These are phyloP conservation scores for Dasyornis broadbenti DNA, from an alignment of 2,113 vertebrate species.

Conservation along the genomic window DNA sequence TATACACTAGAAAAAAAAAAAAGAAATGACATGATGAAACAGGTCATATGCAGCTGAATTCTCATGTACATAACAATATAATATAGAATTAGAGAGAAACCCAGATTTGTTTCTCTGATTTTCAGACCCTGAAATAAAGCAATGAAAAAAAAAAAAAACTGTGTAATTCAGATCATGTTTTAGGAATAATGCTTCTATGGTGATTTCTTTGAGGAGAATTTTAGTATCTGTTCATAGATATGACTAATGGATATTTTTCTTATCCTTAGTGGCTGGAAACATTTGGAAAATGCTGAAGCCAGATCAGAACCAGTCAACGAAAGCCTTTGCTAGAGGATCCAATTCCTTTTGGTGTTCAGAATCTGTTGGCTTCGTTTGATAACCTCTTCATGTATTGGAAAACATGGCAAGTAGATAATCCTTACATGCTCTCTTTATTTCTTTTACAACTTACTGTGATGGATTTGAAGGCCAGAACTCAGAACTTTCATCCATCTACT, in stretches of 20 bases:
- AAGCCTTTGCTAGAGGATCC: neutral
- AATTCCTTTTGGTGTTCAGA: neutral
- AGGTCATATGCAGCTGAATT: neutral
- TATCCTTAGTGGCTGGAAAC: neutral
- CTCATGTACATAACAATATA: neutral
- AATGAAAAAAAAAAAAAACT: neutral
- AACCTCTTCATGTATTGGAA: neutral
- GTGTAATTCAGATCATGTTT: neutral
- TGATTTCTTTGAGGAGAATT: neutral
- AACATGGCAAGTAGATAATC: neutral
- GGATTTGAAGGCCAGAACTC: neutral
- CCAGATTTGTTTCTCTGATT: neutral
- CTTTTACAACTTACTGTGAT: neutral
- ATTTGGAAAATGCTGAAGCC: neutral
- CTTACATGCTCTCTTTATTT: neutral
- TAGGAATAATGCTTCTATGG: neutral
- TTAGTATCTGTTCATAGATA: neutral
- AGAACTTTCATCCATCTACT: neutral
- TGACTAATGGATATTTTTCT: fast-evolving
- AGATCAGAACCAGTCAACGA: neutral
- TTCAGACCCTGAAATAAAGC: neutral
- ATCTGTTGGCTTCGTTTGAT: neutral
- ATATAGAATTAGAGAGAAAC: neutral
- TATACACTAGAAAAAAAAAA: neutral
- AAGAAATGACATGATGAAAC: neutral